These are phyloP conservation scores for Neuroscelio doddi DNA, from an alignment of 2,888 invertebrate species.

Conservation along the genomic window DNA sequence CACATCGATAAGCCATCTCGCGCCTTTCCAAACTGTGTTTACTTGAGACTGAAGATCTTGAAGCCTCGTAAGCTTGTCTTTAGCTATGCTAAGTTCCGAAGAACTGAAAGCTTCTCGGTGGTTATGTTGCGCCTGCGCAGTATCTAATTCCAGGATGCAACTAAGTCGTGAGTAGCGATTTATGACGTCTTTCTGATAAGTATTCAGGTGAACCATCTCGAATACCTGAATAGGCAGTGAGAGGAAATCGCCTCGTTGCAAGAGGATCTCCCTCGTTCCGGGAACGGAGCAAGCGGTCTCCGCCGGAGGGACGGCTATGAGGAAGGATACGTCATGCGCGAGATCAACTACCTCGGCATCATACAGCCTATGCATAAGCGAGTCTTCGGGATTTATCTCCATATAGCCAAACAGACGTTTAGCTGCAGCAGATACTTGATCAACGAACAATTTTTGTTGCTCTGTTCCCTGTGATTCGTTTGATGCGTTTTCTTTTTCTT, in stretches of 20 bases:
- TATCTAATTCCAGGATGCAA: conserved; percentile 93
- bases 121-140: conserved; percentile 91
- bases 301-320: conserved; percentile 93
- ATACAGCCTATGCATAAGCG: conserved; percentile 86
- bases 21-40: conserved; percentile 93
- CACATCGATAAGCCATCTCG: conserved; percentile 97
- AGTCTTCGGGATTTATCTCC: conserved; percentile 83
- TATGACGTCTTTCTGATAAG: conserved; percentile 93
- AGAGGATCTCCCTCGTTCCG: conserved; percentile 87
- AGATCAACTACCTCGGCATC: conserved; percentile 95
- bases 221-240: conserved; percentile 91
- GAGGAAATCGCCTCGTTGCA: conserved; percentile 88
- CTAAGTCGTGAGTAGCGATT: conserved; percentile 93
- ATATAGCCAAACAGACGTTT: conserved; percentile 85
- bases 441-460: conserved; percentile 86
- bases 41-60: conserved; percentile 89
- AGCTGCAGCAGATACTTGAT: conserved; percentile 82
- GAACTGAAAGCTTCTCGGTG: conserved; percentile 96
- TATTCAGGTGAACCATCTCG: conserved; percentile 95
- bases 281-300: conserved; percentile 95
- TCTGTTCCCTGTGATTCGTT: conserved; percentile 74
- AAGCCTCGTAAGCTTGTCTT: conserved; percentile 86
- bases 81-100: conserved; percentile 88
- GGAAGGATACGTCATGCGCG: conserved; percentile 90
- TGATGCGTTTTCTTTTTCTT: conserved; percentile 65